Base-by-base conservation (phyloP, 2,797 vertebrate species). In the Coendou prehensilis region DNA sequence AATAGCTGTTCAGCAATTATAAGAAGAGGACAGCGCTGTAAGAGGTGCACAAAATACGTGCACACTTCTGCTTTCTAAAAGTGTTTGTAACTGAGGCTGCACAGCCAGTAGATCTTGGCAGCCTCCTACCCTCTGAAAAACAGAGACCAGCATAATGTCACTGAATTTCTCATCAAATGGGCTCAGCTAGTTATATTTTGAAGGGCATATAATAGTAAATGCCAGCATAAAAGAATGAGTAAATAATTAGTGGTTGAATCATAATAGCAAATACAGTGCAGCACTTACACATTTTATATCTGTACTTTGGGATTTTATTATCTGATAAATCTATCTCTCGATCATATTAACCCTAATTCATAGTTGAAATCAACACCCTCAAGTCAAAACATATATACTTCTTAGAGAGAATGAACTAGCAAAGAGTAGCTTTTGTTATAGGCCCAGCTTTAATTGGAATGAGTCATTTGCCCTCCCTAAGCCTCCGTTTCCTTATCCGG, bases 271-370 rank as follows among this genome's bases (percentile, higher is more conserved):
- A 67, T 9, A 4, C 23, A 33, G 52, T 75, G 5, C n/a, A 47
- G 14, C 9, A 45, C 63, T 86, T 84, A 61, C 30, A 71, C 1
- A 86, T 75, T 73, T n/a, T 75, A 20, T 5, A 41, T 28, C 13
- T 61, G 2, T 76, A 73, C 45, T 88, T 80, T 26, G 33, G 15
- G 14, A 86, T 61, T 96, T 87, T 41, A 47, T 93, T 93, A 61
- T 69, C 96, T 83, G 33, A 33, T 88, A 92, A 82, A 41, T 79
- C 33, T 1, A 6, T 45, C 76, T 93, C 75, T 94, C 89, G 93
- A 87, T 91, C 41, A 18, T 4, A 71, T 17, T 37, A 50, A 75
- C 93, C 17, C 67, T 57, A 41, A 92, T 15, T 91, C 54, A 11
- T 30, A 22, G 41, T 73, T 86, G 13, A 96, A 96, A 86, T 93